Base-by-base conservation (phyloP, 2,888 invertebrate species). In the Cabera pusaria region DNA sequence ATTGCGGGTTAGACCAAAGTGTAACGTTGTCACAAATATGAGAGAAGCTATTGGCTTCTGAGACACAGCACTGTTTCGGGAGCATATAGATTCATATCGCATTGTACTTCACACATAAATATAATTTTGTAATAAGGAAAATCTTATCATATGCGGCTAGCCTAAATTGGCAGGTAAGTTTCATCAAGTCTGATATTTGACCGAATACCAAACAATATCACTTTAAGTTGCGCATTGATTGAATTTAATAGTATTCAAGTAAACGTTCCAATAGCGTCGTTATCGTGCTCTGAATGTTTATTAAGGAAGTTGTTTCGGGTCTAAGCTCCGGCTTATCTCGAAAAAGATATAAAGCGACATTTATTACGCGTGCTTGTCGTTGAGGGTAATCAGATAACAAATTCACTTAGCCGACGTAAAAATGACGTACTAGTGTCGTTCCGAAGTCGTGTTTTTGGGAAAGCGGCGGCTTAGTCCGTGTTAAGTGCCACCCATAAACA, bases 401-500 rank as follows among this genome's bases (percentile, higher is more conserved):
- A 75, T 71, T 73, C 69, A 70, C 65, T 66, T 68, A 67, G 57
- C 59, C 54, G 52, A 48, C 59, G 62, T 68, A 68, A 72, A 73
- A 72, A 66, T 71, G 57, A 69, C 56, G 56, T 64, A 64, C 56
- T 57, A 47, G 38, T 43, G 34, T 56, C 52, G 51, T 44, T 44
- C 40, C 44, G 42, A 53, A 48, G 46, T 52, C 44, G 50, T 54
- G 52, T 49, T 45, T 38, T 40, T 49, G 49, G 44, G 52, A 40
- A 38, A 42, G 36, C 40, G 52, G 49, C 52, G 61, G 64, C 72
- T 71, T 69, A 72, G 65, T 45, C 57, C 64, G 54, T 68, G 74
- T 71, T 77, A 78, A 81, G 73, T 76, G 68, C 59, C 62, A 43
- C 52, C 70, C 71, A 79, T 82, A 80, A 79, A 80, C 73, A 81